Base-by-base conservation (phyloP, 2,113 vertebrate species). In the Brachyhypopomus occidentalis region DNA sequence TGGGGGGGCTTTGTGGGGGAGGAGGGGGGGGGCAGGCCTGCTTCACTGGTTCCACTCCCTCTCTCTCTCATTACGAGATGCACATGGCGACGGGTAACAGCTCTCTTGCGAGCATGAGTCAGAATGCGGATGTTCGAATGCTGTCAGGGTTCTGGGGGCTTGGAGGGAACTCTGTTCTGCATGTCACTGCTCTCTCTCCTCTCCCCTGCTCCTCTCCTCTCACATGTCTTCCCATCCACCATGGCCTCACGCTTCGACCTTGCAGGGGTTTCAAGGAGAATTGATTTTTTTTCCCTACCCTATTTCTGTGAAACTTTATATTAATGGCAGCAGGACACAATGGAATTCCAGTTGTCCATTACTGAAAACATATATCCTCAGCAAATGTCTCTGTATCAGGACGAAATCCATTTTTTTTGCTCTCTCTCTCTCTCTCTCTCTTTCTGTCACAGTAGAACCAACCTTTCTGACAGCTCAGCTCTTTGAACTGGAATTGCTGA, bases 211-310 rank as follows among this genome's bases (percentile, higher is more conserved):
- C 2, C 0, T 71, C 83, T 58, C 64, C 17, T 63, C 66, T 83
- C 58, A 60, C 22, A 36, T 8, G 12, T 74, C 48, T 19, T 55
- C 41, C 59, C 52, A 27, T 59, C 30, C 25, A 52, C 81, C 80
- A 83, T 74, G 77, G 79, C 74, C 85, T 64, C 45, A 72, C 79
- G 83, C 87, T 79, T 84, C 89, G 89, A 92, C 92, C 92, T 92
- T 91, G 87, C 87, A 74, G 81, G 12, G 87, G 84, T 90, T 90
- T 91, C 91, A 92, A 90, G 90, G 90, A 90, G 89, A 80, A 93
- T 92, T 89, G 91, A 93, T 93, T 93, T 90, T 87, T 85, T 84
- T 81, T 83, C 86, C 70, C 72, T 83, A 84, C 85, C 90, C 88
- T 84, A 86, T 87, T 89, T 25, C n/a, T 45, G 59, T 27, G 88